Percentiles rank a stretch among this genome's conserved stretches.
Evolutionary conservation across 2,888 invertebrate genomes (phyloP).

Genomic region (Lissocephala sabroskyi): DNA sequence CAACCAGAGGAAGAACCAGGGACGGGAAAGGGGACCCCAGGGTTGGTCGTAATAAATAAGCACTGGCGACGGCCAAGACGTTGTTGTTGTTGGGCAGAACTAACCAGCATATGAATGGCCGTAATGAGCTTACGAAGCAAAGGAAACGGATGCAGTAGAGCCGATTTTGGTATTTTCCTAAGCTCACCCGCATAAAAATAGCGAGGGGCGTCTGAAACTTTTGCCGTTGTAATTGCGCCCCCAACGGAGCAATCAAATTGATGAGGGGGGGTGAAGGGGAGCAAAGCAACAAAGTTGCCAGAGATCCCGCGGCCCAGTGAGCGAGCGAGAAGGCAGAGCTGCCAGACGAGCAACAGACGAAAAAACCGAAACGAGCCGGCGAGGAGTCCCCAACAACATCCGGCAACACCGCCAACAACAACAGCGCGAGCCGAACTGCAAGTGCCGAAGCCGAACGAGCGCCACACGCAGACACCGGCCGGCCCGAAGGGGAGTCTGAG

Average conservation of each 20-base stretch:
- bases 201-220: conserved; percentile 24
- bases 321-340: conserved; percentile 6
- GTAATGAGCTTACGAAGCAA: no score
- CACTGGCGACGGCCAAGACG: no score
- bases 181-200: conserved; percentile 52
- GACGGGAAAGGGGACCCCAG: not conserved
- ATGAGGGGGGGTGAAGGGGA: conserved; percentile 15
- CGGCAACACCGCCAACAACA: conserved; percentile 16
- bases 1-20: not conserved
- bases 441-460: conserved; percentile 51
- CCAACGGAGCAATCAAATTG: no score
- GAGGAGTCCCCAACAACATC: conserved; percentile 16
- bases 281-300: conserved; percentile 10
- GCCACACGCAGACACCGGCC: conserved; percentile 44
- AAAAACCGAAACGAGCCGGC: not conserved
- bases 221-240: conserved; percentile 33
- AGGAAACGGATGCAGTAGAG: not conserved
- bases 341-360: conserved; percentile 13
- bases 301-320: no score
- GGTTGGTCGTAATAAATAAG: conserved; percentile 41
- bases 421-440: conserved; percentile 19
- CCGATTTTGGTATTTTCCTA: not conserved
- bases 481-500: no score
- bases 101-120: no score
- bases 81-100: no score